Conservation (phyloP, 2,888 invertebrate species). For the Pseudanteris insignis region DNA sequence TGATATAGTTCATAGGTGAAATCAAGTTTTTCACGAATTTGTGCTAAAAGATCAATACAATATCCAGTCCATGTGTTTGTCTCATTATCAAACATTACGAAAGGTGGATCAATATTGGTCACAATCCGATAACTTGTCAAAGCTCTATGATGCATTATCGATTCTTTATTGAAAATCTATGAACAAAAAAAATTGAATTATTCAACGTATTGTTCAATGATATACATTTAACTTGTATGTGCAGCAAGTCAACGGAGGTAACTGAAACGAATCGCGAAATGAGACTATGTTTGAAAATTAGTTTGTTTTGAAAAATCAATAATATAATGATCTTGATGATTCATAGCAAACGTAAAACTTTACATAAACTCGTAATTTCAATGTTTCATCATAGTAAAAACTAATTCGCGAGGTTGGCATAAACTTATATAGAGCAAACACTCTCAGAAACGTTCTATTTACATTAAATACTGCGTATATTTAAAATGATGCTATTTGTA, state of each 20-base stretch:
- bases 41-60: slow-evolving; percentile 92
- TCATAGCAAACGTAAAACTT: no score
- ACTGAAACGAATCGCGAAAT: not conserved
- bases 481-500: no score
- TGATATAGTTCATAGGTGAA: slow-evolving; percentile 91
- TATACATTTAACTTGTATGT: not conserved
- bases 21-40: slow-evolving; percentile 83
- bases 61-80: slow-evolving; percentile 75
- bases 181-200: not conserved
- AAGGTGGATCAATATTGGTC: slow-evolving; percentile 87
- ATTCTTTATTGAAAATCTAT: slow-evolving; percentile 47
- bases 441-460: no score
- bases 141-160: slow-evolving; percentile 79
- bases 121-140: slow-evolving; percentile 87
- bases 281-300: not conserved
- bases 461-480: no score
- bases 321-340: no score
- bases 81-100: slow-evolving; percentile 77
- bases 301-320: no score
- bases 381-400: no score
- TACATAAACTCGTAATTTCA: no score
- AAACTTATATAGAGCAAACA: no score
- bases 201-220: not conserved
- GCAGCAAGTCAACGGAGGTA: not conserved
- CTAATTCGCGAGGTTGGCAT: no score